Conservation (phyloP, 2,113 vertebrate species). For the Grantiella picta region DNA sequence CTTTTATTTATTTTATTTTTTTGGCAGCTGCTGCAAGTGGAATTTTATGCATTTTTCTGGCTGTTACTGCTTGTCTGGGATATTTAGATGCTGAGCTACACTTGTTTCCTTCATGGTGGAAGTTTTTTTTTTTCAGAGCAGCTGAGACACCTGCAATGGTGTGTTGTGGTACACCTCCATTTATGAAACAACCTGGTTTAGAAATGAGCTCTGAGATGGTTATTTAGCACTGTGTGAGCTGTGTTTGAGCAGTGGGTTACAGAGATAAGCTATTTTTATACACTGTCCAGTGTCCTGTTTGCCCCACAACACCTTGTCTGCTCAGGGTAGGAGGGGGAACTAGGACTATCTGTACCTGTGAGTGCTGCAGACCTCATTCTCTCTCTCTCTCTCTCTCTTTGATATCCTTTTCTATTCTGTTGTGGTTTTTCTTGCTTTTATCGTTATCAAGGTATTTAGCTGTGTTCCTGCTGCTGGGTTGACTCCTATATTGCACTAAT, state of each 20-base stretch:
- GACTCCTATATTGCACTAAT: not conserved
- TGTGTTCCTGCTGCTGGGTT: not conserved
- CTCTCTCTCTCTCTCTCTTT: not conserved
- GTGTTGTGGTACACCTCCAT: not conserved
- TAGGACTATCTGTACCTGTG: not conserved
- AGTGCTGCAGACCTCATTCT: not conserved
- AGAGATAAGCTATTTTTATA: not conserved
- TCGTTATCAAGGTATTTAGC: not conserved
- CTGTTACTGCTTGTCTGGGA: conserved; percentile 49
- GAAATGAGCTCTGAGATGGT: not conserved
- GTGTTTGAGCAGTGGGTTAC: not conserved
- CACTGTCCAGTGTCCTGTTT: not conserved
- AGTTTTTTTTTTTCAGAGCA: not conserved
- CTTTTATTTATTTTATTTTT: conserved; percentile 49
- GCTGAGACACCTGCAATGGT: not conserved
- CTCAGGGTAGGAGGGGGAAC: not conserved
- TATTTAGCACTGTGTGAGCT: not conserved
- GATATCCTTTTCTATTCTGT: not conserved
- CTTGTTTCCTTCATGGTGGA: not conserved
- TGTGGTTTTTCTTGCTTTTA: not conserved
- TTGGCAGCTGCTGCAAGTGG: conserved; percentile 51
- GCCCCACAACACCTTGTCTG: not conserved
- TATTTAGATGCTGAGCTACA: conserved; percentile 29
- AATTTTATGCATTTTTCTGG: conserved; percentile 60
- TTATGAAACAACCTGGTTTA: not conserved